These are phyloP conservation scores for Lasioglossum zephyrum DNA, from an alignment of 2,888 invertebrate species.

Conservation along the genomic window DNA sequence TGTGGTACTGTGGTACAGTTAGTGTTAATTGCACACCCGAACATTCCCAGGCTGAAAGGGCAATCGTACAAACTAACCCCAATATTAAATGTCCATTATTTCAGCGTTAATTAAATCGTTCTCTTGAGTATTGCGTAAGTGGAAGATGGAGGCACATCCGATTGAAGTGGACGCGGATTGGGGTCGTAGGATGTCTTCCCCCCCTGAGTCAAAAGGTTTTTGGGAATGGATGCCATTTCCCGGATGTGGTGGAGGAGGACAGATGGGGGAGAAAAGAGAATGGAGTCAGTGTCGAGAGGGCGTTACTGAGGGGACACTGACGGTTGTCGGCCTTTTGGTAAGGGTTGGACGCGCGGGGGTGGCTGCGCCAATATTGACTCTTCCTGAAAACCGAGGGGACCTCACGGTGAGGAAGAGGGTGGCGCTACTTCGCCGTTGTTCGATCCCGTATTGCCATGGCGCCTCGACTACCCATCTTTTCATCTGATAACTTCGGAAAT, in stretches of 20 bases:
- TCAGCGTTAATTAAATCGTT: constrained; percentile 56
- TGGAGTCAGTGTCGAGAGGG: constrained; percentile 67
- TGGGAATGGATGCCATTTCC: constrained; percentile 60
- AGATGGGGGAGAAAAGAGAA: constrained; percentile 58
- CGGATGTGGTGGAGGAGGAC: constrained; percentile 66
- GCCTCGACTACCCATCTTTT: neutral
- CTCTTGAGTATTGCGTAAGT: constrained; percentile 43
- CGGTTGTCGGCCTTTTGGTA: constrained; percentile 51
- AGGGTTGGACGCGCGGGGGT: constrained; percentile 76
- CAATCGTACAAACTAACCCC: neutral
- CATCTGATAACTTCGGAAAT: neutral
- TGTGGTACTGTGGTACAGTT: neutral
- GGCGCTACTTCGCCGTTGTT: constrained; percentile 73
- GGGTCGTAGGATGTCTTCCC: constrained; percentile 2
- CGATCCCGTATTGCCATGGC: constrained; percentile 22
- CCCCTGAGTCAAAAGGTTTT: constrained; percentile 1
- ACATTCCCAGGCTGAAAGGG: neutral
- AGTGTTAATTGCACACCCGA: neutral
- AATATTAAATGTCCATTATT: constrained; percentile 48
- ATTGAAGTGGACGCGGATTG: constrained; percentile 51
- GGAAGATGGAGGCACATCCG: constrained; percentile 52
- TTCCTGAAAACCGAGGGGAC: constrained; percentile 75
- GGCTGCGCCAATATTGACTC: constrained; percentile 84
- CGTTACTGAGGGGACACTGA: constrained; percentile 62
- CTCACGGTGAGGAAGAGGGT: constrained; percentile 73